A percentile compares a stretch with the other conserved stretches of the same genome.
Conservation (phyloP, 2,797 vertebrate species). For the Muscicapa comitata region DNA sequence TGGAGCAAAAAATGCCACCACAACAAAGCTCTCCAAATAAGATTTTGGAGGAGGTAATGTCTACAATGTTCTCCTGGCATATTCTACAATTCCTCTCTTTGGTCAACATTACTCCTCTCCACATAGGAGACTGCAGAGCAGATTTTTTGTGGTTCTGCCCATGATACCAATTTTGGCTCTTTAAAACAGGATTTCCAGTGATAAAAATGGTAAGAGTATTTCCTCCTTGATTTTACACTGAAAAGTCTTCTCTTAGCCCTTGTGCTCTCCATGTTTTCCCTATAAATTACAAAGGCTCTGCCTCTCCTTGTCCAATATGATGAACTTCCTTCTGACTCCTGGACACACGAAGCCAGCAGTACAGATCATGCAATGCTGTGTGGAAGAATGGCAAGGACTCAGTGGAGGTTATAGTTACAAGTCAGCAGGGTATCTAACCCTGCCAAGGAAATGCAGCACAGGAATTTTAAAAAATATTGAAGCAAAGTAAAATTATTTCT, state of each 20-base stretch:
- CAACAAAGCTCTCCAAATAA: background rate
- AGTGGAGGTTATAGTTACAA: background rate
- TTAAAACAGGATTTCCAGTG: background rate
- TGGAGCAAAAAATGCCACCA: rapidly evolving
- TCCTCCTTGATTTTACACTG: background rate
- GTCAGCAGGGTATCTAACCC: background rate
- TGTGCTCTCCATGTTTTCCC: background rate
- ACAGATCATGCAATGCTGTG: background rate
- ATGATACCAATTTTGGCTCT: background rate
- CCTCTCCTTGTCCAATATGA: background rate
- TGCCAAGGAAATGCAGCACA: background rate
- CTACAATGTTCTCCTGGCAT: background rate
- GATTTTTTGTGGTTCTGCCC: background rate
- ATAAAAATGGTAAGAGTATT: background rate
- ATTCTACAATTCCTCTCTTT: background rate
- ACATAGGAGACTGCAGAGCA: background rate
- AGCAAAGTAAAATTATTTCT: background rate
- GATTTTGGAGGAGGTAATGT: background rate
- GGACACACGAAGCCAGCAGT: background rate
- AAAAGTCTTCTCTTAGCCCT: background rate
- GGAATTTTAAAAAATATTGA: background rate
- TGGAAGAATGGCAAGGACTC: background rate
- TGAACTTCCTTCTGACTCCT: background rate
- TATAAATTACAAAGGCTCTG: background rate
- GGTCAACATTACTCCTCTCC: background rate